These are phyloP conservation scores for Diabrotica balteata DNA, from an alignment of 2,888 invertebrate genomes.

Conservation along the genomic window DNA sequence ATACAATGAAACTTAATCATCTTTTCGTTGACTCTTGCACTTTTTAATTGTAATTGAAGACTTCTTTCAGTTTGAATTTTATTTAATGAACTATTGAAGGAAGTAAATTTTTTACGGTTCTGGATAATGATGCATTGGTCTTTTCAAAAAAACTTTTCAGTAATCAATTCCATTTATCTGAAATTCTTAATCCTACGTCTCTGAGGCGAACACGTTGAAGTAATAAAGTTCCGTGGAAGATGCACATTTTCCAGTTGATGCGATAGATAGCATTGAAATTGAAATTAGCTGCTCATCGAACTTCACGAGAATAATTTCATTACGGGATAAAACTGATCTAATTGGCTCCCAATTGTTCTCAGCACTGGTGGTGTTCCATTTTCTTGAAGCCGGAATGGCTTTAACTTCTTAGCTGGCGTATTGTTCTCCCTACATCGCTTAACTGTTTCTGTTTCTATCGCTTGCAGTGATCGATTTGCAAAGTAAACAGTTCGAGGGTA, in stretches of 20 bases:
- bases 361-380: background rate
- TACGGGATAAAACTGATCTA: conserved; percentile 34
- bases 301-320: conserved; percentile 35
- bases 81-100: too few relatives aligned
- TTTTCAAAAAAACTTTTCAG: too few relatives aligned
- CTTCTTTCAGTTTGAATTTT: too few relatives aligned
- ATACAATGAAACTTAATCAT: too few relatives aligned
- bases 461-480: conserved; percentile 1
- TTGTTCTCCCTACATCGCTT: conserved; percentile 2
- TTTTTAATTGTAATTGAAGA: too few relatives aligned
- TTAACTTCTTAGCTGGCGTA: conserved; percentile 8
- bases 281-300: conserved; percentile 29
- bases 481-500: background rate
- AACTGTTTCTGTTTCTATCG: conserved; percentile 4
- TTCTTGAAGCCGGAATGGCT: conserved; percentile 1
- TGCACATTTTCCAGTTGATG: background rate
- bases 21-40: too few relatives aligned
- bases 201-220: too few relatives aligned
- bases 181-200: too few relatives aligned
- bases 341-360: conserved; percentile 28
- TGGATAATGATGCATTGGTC: too few relatives aligned
- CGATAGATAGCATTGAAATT: conserved; percentile 19
- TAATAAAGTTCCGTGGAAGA: background rate
- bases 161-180: too few relatives aligned
- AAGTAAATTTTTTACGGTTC: too few relatives aligned